A percentile compares a stretch with the other conserved stretches of the same genome.
phyloP scores from a whole-genome alignment of 1,140 invertebrate species.

The Scaptomyza graminum region DNA sequence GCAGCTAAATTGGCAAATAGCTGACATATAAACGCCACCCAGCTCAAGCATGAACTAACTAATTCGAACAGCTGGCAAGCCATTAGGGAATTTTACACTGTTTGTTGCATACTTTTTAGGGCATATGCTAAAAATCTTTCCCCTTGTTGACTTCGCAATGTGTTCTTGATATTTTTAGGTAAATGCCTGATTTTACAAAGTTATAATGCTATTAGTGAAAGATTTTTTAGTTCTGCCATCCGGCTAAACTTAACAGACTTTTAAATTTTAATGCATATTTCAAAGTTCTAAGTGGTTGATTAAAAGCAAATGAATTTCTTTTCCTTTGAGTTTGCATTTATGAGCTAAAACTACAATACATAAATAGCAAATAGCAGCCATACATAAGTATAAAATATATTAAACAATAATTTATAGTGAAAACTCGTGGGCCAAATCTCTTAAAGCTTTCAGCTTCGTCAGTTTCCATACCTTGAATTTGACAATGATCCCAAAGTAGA shows the following conservation, averaged over 20 bases:
- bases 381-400: too few species aligned
- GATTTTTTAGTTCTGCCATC: background rate
- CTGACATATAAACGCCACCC: slow-evolving; percentile 47
- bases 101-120: slow-evolving; percentile 21
- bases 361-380: too few species aligned
- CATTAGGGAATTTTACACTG: slow-evolving; percentile 22
- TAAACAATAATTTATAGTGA: too few species aligned
- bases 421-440: too few species aligned
- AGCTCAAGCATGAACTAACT: slow-evolving; percentile 14
- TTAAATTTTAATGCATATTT: too few species aligned
- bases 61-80: slow-evolving; percentile 12
- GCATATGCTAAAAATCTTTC: slow-evolving; percentile 12
- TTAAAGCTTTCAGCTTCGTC: too few species aligned
- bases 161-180: slow-evolving; percentile 1
- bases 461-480: too few species aligned
- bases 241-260: background rate
- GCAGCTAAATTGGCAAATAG: slow-evolving; percentile 48
- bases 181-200: background rate
- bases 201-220: background rate
- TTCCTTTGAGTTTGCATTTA: background rate
- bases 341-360: too few species aligned
- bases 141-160: background rate
- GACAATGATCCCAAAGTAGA: too few species aligned
- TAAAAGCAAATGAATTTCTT: background rate
- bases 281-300: too few species aligned